phyloP scores from a whole-genome alignment of 53 echinoderm and acorn worm genomes.

The Arbacia lixula region DNA sequence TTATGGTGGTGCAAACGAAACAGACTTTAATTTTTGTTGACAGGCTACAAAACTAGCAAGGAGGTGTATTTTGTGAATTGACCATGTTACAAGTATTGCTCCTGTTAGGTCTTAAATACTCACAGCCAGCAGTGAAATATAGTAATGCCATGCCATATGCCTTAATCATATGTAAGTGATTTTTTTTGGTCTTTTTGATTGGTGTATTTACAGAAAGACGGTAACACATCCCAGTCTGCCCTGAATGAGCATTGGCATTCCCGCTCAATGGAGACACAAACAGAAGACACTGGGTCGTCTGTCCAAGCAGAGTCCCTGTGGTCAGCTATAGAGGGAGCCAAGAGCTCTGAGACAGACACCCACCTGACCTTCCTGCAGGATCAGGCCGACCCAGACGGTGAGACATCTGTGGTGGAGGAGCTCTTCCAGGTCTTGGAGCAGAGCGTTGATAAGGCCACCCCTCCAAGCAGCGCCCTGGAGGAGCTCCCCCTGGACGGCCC shows the following conservation, averaged over 20 bases:
- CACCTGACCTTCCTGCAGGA: constrained; percentile 43
- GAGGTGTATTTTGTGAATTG: no score
- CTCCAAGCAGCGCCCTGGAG: not conserved
- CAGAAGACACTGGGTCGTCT: constrained; percentile 34
- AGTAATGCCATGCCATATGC: no score
- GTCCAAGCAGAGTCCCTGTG: constrained; percentile 42
- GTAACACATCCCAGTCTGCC: not conserved
- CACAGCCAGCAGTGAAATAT: no score
- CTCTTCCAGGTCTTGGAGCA: constrained; percentile 50
- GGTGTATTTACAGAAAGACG: no score
- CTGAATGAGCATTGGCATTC: constrained; percentile 31
- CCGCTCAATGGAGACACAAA: constrained; percentile 39
- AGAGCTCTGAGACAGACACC: constrained; percentile 44
- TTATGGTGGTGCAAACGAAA: no score
- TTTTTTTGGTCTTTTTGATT: no score
- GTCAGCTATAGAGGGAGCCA: constrained; percentile 38
- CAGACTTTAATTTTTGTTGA: no score
- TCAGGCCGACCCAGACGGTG: constrained; percentile 21
- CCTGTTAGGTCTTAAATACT: no score
- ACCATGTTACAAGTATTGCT: no score
- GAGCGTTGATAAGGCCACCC: not conserved
- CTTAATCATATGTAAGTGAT: no score
- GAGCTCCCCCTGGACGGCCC: constrained; percentile 25
- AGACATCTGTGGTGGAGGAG: constrained; percentile 41
- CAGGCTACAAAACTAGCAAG: no score